Base-by-base conservation (phyloP, 23 tunicate species). In the Trididemnum clinides region DNA sequence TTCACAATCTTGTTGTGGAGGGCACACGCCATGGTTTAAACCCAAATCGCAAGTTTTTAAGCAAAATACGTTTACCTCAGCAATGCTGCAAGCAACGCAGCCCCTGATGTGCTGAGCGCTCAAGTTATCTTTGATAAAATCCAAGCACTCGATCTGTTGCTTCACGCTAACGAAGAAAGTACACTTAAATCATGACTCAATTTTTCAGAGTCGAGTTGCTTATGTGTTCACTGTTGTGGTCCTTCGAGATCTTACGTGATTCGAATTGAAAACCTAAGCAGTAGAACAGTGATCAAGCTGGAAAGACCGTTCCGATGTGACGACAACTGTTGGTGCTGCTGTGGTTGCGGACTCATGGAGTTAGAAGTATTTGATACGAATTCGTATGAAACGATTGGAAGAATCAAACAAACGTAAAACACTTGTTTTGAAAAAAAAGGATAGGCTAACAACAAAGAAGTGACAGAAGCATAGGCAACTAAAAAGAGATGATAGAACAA, bases 181-280 rank as follows among this genome's bases (percentile, higher is more conserved):
- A n/a, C n/a, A n/a, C n/a, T n/a, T n/a, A n/a, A n/a, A n/a, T n/a
- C n/a, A n/a, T n/a, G n/a, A n/a, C n/a, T n/a, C n/a, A n/a, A n/a
- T n/a, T n/a, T n/a, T 73, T 0, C 2, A 90, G 95, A 90, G 26
- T 85, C 95, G 29, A 84, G 31, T 39, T 93, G 98, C 50, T 85
- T 80, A 23, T 88, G 93, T 80, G 86, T 85, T 10, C 90, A 86
- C 5, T 93, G 92, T 33, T 93, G 98, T 38, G 98, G 98, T 0
- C 98, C 98, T 3, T 83, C 92, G 1, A 50, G 98, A 29, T 84
- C 93, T 3, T 93, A 83, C 59, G 28, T 71, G 0, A 63, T 93
- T 50, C 59, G 37, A 20, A 25, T 93, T 3, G 30, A 85, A 22
- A 85, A 80, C 31, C 71, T 64, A 10, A 33, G 15, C 57, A 90